Base-by-base conservation (phyloP, 2,113 vertebrate genomes). In the Cyprinodon variegatus region DNA sequence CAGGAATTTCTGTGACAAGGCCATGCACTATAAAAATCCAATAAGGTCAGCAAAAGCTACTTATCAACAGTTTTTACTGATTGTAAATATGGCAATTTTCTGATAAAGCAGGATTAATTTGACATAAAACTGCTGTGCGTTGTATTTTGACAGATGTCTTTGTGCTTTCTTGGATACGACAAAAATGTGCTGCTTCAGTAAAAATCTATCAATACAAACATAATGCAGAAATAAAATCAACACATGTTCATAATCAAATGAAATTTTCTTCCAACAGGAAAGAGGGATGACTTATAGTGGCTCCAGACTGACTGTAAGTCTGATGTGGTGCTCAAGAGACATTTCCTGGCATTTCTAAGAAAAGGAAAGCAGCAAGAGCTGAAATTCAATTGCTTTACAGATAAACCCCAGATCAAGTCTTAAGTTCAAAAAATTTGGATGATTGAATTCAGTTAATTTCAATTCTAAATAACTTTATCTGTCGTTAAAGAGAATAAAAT, bases 21-120 rank as follows among this genome's bases (percentile, higher is more conserved):
- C 39, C 46, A 63, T 38, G 22, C 14, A 10, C 13, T 61, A 4
- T 72, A 66, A 81, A 57, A 77, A 74, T 61, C 20, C 50, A 78
- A 70, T 68, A 62, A 74, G 68, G 38, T 53, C 45, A 63, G 5
- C 29, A 69, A 36, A 68, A 48, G 68, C 64, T 70, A 36, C 57
- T 50, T 48, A 45, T 61, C 43, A 38, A 9, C 61, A 64, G 45
- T 53, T 73, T 38, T 22, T 50, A n/a, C 20, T 53, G 22, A 46
- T 68, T 14, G 29, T 61, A 68, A 69, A 46, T 39, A n/a, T 65
- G 50, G 72, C 37, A 3, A 62, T 74, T 7, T 66, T 11, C 38
- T 40, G 38, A 10, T 62, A 39, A 68, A 74, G 60, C 61, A n/a
- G 11, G 11, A 43, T 12, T 69, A 22, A 74, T 38, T 70, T 74